Evolutionary conservation across 1,140 invertebrate species (phyloP), one percentile per base, ranked within the genome.

Genomic region (Tetranychus cinnabarinus): DNA sequence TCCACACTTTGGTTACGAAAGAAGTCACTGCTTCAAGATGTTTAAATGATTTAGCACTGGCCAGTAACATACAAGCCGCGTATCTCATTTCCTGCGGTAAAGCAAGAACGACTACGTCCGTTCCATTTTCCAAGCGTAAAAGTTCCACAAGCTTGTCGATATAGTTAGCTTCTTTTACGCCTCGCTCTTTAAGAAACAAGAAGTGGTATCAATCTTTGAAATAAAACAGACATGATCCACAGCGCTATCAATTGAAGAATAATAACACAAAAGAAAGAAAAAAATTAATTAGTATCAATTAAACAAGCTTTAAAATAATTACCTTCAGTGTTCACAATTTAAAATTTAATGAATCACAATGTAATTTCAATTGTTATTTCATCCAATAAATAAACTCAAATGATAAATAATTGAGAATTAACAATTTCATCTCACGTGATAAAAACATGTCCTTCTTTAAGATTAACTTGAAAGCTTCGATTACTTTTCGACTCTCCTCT

Each of bases 91-190:
- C 77, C 61, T 77, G 67, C 2, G 88, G 84, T 12, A 93, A 77
- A 62, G 75, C 69, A 58, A 82, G 82, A 1, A 88, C 86, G 76
- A 85, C 87, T 62, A 93, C 80, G 69, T 93, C 79, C 67, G 75
- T 73, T 0, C 81, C 82, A 68, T 85, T 88, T 69, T 92, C 85
- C 66, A 77, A 76, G 65, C 77, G 75, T 23, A 96, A 71, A 48
- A 88, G 69, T 15, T 81, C 76, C 0, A 92, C 79, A 36, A 95
- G 70, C 63, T 93, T 85, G 70, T 88, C 83, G 45, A 93, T 78
- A 67, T 91, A 86, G 72, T 81, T 89, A 1, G 90, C 86, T 33
- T 86, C 86, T 64, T 69, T 78, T 61, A 77, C 67, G 1, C 87
- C 88, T 68, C 82, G n/a, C 35, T 54, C 50, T 23, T 23, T 23